Evolutionary conservation across 2,113 vertebrate genomes (phyloP).

Genomic region (Hylia prasina): DNA sequence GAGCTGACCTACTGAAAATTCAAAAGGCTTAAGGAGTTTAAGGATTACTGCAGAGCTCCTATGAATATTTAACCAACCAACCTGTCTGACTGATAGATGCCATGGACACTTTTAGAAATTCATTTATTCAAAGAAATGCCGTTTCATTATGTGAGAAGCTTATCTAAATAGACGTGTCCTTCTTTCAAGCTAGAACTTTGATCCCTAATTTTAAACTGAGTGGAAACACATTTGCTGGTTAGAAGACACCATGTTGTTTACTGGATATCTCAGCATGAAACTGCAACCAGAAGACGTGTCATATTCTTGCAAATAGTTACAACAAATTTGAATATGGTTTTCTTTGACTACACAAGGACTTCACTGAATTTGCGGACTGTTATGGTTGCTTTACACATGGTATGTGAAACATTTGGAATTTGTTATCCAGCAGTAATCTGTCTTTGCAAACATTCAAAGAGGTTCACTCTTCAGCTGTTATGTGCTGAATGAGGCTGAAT

Average conservation of each 20-base stretch:
- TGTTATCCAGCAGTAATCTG: background rate
- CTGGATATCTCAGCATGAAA: background rate
- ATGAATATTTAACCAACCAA: background rate
- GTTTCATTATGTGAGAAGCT: background rate
- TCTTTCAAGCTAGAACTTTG: background rate
- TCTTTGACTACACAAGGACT: background rate
- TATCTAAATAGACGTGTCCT: background rate
- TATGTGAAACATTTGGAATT: background rate
- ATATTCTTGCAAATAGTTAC: background rate
- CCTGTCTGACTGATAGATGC: background rate
- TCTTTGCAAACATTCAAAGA: background rate
- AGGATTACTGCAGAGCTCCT: background rate
- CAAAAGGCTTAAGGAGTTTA: background rate
- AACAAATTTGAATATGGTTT: background rate
- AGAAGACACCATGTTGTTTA: background rate
- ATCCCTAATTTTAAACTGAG: background rate
- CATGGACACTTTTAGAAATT: background rate
- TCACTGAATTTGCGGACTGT: background rate
- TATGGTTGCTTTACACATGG: background rate
- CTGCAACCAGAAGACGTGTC: background rate
- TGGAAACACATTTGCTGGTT: background rate
- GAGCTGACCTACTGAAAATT: background rate
- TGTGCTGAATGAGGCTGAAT: background rate
- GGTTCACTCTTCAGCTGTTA: background rate
- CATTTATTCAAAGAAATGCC: background rate